phyloP scores from a whole-genome alignment of 2,113 vertebrate species.

The Bathybates hornii region DNA sequence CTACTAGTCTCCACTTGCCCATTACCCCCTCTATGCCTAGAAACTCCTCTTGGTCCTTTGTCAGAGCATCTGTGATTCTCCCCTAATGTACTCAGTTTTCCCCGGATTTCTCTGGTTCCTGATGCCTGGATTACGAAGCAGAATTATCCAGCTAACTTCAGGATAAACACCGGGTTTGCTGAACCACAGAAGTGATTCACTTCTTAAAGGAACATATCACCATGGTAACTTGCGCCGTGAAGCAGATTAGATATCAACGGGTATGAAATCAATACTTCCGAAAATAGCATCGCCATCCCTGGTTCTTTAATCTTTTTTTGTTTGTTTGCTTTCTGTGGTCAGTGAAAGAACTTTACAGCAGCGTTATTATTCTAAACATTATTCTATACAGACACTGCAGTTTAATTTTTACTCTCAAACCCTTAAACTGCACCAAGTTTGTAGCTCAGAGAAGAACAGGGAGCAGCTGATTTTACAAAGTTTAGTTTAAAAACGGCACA shows the following conservation, averaged over 20 bases:
- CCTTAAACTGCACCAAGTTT: rapidly evolving
- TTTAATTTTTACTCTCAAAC: neutral
- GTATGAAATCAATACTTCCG: neutral
- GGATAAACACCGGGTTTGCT: neutral
- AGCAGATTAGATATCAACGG: neutral
- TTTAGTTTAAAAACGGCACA: neutral
- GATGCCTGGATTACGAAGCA: rapidly evolving
- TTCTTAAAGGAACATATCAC: neutral
- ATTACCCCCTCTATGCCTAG: neutral
- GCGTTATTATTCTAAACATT: neutral
- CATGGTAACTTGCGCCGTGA: neutral
- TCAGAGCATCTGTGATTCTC: neutral
- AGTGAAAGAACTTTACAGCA: rapidly evolving
- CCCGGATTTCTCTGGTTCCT: neutral
- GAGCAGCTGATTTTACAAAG: neutral
- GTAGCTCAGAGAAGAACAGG: neutral
- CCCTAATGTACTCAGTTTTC: neutral
- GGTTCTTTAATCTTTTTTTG: neutral
- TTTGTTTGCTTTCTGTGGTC: neutral
- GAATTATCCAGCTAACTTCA: neutral
- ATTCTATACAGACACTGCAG: neutral
- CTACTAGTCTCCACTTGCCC: neutral
- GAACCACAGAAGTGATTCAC: neutral
- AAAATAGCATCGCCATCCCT: neutral
- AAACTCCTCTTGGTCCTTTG: neutral